These are phyloP conservation scores for Scaeva pyrastri DNA, from an alignment of 2,888 invertebrate genomes.

Conservation along the genomic window DNA sequence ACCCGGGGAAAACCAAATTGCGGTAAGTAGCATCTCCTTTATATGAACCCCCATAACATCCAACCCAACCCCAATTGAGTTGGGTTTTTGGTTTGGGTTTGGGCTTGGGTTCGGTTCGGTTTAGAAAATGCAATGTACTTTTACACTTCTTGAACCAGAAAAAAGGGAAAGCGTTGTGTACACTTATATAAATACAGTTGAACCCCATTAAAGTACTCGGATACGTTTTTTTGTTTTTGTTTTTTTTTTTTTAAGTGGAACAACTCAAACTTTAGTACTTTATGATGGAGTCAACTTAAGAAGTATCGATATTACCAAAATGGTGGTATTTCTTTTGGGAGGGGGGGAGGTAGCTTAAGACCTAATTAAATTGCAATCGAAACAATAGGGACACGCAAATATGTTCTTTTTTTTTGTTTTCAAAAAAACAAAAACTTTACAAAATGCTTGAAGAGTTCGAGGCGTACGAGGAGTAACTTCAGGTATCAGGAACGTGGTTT, in stretches of 20 bases:
- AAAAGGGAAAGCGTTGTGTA: neutral
- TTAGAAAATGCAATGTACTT: conserved; percentile 49
- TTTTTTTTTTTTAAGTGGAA: neutral
- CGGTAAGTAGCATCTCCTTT: conserved; percentile 85
- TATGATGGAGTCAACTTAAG: neutral
- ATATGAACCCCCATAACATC: neutral
- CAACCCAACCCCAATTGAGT: conserved; percentile 26
- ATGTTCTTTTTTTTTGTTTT: neutral
- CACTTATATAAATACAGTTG: conserved; percentile 14
- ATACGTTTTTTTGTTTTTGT: neutral
- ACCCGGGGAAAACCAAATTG: conserved; percentile 92
- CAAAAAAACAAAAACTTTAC: neutral
- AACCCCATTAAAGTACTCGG: conserved; percentile 17
- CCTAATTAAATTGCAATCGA: neutral
- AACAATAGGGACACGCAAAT: neutral
- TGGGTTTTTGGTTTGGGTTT: neutral
- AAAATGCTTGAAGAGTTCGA: neutral
- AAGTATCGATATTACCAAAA: conserved; percentile 2
- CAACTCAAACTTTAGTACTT: neutral
- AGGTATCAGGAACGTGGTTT: neutral
- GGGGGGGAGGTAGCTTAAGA: neutral
- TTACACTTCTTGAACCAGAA: conserved; percentile 57
- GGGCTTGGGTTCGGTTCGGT: neutral
- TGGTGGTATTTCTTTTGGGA: neutral
- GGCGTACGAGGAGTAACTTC: neutral